phyloP scores from a whole-genome alignment of 2,888 invertebrate genomes.

The Lissocephala sabroskyi region DNA sequence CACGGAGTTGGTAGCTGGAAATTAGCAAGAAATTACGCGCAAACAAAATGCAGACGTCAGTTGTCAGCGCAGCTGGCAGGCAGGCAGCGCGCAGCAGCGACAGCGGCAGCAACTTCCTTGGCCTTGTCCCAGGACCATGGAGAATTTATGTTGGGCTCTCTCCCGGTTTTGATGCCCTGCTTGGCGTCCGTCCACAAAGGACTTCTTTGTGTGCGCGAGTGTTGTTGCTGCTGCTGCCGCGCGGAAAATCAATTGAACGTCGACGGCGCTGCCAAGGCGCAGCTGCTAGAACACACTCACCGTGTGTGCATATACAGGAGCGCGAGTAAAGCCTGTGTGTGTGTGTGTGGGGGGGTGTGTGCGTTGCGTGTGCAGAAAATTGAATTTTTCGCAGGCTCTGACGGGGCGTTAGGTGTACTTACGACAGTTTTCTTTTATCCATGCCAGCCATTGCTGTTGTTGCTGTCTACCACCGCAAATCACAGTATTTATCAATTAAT shows the following conservation, averaged over 20 bases:
- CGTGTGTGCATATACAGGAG: slow-evolving; percentile 3
- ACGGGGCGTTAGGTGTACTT: slow-evolving; percentile 59
- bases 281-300: slow-evolving; percentile 32
- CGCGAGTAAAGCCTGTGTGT: slow-evolving; percentile 2
- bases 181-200: background rate
- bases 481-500: slow-evolving; percentile 30
- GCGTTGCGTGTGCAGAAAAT: slow-evolving; percentile 41
- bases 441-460: slow-evolving; percentile 65
- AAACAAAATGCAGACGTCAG: background rate
- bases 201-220: background rate
- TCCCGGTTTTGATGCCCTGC: slow-evolving; percentile 28
- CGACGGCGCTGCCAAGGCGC: slow-evolving; percentile 46
- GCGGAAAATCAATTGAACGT: slow-evolving; percentile 51
- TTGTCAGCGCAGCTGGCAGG: background rate
- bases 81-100: background rate
- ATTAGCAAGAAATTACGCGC: background rate
- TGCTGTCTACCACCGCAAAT: slow-evolving; percentile 23
- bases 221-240: slow-evolving; percentile 21
- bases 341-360: slow-evolving; percentile 36
- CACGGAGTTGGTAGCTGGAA: too few species aligned
- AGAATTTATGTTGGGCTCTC: slow-evolving; percentile 1
- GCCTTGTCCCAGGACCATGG: slow-evolving; percentile 20
- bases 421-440: slow-evolving; percentile 73
- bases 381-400: slow-evolving; percentile 25
- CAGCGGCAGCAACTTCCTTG: slow-evolving; percentile 16